These are phyloP conservation scores for Garrulus glandarius DNA, from an alignment of 2,797 vertebrate species.

Conservation along the genomic window DNA sequence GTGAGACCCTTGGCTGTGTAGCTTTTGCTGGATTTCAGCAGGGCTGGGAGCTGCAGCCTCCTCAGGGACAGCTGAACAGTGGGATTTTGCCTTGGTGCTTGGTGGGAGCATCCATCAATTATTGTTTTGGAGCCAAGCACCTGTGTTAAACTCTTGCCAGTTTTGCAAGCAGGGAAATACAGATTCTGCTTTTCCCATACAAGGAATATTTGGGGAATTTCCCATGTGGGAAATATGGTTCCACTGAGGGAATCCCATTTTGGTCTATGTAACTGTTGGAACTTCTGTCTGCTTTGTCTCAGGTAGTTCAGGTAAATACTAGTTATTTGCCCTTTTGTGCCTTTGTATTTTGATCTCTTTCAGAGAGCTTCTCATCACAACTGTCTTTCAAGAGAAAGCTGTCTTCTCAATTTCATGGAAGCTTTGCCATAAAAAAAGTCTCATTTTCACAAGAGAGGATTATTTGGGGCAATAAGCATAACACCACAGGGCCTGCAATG, in stretches of 20 bases:
- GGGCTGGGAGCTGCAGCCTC: neutral
- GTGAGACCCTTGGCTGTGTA: neutral
- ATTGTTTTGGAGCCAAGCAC: neutral
- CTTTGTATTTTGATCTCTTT: neutral
- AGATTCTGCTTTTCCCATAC: neutral
- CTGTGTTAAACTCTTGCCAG: neutral
- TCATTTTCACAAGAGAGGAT: neutral
- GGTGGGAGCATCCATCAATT: neutral
- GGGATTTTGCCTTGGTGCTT: neutral
- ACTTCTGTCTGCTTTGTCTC: neutral
- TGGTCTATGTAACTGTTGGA: neutral
- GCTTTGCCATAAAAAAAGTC: neutral
- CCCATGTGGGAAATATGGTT: neutral
- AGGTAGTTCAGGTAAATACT: neutral
- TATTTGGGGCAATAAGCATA: neutral
- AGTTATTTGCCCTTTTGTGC: neutral
- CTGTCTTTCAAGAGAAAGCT: neutral
- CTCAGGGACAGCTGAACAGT: neutral
- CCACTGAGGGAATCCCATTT: neutral
- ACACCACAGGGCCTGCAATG: fast-evolving
- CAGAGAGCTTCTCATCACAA: neutral
- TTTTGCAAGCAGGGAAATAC: neutral
- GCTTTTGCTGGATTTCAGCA: neutral
- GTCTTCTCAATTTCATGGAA: neutral
- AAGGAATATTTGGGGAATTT: neutral